Evolutionary conservation across 2,797 vertebrate species (phyloP).

Genomic region (Schizopygopsis pylzovi): DNA sequence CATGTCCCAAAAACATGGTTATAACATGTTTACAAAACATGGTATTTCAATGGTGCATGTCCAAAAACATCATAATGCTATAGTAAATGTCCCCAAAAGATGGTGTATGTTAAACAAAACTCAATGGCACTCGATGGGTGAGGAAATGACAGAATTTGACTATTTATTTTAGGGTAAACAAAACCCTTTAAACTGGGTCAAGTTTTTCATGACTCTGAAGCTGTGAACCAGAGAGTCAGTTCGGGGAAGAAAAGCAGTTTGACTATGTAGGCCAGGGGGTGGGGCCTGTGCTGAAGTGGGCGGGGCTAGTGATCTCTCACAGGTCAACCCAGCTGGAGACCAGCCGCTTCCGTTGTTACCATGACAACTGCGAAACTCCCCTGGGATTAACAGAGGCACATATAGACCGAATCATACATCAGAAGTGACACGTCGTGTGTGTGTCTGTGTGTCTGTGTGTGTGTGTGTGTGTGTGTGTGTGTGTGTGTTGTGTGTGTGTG

Average conservation of each 20-base stretch:
- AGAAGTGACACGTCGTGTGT: too few relatives aligned
- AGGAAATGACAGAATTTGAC: too few relatives aligned
- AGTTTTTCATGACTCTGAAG: neutral
- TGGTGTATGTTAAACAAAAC: neutral
- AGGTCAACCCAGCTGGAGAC: slow-evolving; percentile 62
- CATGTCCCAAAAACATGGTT: neutral
- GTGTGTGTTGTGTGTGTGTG: too few relatives aligned
- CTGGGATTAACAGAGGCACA: slow-evolving; percentile 57
- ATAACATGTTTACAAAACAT: neutral
- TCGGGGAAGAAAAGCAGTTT: slow-evolving; percentile 29
- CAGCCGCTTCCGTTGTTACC: slow-evolving; percentile 60
- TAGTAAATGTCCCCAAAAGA: neutral
- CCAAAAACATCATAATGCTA: neutral
- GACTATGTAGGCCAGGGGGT: slow-evolving; percentile 57
- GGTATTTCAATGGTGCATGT: neutral
- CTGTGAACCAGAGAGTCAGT: neutral
- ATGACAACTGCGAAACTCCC: slow-evolving; percentile 57
- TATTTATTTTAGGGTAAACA: neutral
- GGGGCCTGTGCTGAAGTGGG: slow-evolving; percentile 17
- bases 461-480: too few relatives aligned
- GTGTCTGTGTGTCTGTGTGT: too few relatives aligned
- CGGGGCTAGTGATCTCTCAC: slow-evolving; percentile 35
- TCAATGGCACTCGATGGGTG: neutral
- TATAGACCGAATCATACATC: slow-evolving; percentile 51
- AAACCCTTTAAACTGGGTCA: slow-evolving; percentile 7